A percentile compares a stretch with the other conserved stretches of the same genome.
Evolutionary conservation across 1,140 invertebrate genomes (phyloP).

Genomic region (Cotesia vestalis): DNA sequence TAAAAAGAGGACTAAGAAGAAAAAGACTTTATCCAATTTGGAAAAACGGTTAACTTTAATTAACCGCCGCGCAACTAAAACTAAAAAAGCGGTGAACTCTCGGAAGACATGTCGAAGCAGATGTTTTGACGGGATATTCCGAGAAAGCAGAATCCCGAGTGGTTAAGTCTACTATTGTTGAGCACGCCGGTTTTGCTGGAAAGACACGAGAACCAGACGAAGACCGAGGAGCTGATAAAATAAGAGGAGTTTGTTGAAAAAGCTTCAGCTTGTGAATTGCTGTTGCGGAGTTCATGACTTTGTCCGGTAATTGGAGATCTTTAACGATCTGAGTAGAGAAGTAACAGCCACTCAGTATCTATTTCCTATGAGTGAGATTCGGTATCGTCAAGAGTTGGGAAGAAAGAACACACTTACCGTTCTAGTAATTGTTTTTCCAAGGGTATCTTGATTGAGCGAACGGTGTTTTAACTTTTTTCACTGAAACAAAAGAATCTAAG

Average conservation of each 20-base stretch:
- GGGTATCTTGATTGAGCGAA: slow-evolving; percentile 5
- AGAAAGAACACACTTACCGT: slow-evolving; percentile 10
- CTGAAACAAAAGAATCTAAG: not conserved
- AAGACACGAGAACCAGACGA: slow-evolving; percentile 20
- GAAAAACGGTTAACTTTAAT: not conserved
- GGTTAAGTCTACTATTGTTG: slow-evolving; percentile 19
- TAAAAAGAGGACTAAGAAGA: not conserved
- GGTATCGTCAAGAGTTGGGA: slow-evolving; percentile 22
- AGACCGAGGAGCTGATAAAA: not conserved
- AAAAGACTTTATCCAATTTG: not conserved
- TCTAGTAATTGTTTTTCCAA: slow-evolving; percentile 19
- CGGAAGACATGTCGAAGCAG: slow-evolving; percentile 8
- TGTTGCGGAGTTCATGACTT: slow-evolving; percentile 39
- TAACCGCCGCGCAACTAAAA: not conserved
- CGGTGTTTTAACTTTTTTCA: not conserved
- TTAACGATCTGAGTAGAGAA: slow-evolving; percentile 44
- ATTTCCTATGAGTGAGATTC: slow-evolving; percentile 35
- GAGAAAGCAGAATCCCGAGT: slow-evolving; percentile 5
- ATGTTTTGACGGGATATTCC: slow-evolving; percentile 16
- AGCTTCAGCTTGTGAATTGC: too few species aligned
- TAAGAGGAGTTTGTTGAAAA: slow-evolving; percentile 5
- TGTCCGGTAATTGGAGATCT: slow-evolving; percentile 49
- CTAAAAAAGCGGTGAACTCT: not conserved
- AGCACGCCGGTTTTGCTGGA: not conserved
- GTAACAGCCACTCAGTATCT: slow-evolving; percentile 42